Evolutionary conservation across 2,113 vertebrate genomes (phyloP).

Genomic region (Progne subis): DNA sequence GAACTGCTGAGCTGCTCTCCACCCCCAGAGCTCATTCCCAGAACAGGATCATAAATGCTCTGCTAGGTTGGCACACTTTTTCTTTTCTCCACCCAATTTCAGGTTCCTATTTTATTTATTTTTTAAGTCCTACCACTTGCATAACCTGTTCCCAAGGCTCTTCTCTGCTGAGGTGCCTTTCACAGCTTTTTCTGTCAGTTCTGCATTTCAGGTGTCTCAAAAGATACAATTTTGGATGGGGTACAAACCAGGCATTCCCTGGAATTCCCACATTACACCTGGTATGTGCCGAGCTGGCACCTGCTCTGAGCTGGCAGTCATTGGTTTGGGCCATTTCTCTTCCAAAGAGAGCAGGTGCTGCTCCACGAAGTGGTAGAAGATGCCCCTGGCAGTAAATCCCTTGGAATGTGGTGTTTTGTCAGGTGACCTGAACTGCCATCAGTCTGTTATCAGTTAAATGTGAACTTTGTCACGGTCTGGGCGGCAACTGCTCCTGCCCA

Average conservation of each 20-base stretch:
- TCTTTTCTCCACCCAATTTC: background rate
- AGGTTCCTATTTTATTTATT: background rate
- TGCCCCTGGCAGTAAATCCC: background rate
- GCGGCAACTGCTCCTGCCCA: background rate
- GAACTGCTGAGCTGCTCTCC: background rate
- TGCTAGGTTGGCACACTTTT: background rate
- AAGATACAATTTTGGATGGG: background rate
- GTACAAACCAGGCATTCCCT: background rate
- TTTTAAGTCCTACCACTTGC: background rate
- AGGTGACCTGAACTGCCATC: background rate
- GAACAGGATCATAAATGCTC: accelerated
- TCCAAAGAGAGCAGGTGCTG: background rate
- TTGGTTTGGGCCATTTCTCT: background rate
- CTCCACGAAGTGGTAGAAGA: background rate
- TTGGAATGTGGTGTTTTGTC: background rate
- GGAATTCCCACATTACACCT: background rate
- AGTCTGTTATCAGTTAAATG: background rate
- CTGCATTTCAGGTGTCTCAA: background rate
- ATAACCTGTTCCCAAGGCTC: background rate
- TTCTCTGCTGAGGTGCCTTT: background rate
- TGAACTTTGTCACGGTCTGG: background rate
- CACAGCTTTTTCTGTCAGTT: background rate
- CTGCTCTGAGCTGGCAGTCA: background rate
- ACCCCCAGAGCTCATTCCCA: background rate
- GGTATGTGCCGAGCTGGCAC: background rate